A percentile compares a stretch with the other conserved stretches of the same genome.
Evolutionary conservation across 2,113 vertebrate species (phyloP).

Genomic region (Clupea harengus): DNA sequence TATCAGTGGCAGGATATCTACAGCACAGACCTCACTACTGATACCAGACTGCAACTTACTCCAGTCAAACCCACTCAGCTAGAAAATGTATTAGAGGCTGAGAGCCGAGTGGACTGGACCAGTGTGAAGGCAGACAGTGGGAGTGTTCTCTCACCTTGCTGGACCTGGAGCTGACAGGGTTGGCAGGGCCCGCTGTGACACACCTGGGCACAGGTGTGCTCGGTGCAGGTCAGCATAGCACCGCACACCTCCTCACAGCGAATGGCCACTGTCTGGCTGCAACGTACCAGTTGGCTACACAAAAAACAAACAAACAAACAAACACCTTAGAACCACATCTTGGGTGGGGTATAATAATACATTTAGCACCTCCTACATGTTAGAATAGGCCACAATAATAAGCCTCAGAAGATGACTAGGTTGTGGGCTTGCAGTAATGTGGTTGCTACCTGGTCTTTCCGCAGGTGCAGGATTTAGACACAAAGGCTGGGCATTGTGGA

Average conservation of each 20-base stretch:
- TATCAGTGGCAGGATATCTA: not conserved
- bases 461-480: constrained; percentile 91
- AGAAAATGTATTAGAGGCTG: not conserved
- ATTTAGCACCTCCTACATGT: not conserved
- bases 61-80: too few relatives aligned
- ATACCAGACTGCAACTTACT: too few relatives aligned
- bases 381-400: not conserved
- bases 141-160: constrained; percentile 77
- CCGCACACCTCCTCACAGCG: constrained; percentile 84
- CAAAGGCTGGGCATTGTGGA: constrained; percentile 91
- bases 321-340: not conserved
- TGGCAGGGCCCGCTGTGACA: constrained; percentile 87
- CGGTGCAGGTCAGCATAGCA: constrained; percentile 82
- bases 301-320: constrained; percentile 32
- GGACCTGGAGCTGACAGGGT: constrained; percentile 81
- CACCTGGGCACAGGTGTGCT: constrained; percentile 84
- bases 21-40: not conserved
- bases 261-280: constrained; percentile 81
- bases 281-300: constrained; percentile 89
- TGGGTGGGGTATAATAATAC: not conserved
- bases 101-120: not conserved
- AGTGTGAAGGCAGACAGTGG: not conserved
- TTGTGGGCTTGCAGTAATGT: not conserved
- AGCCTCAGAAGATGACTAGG: not conserved
- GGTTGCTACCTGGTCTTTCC: constrained; percentile 84